These are phyloP conservation scores for Nomada ruficornis DNA, from an alignment of 2,888 invertebrate genomes.

Conservation along the genomic window DNA sequence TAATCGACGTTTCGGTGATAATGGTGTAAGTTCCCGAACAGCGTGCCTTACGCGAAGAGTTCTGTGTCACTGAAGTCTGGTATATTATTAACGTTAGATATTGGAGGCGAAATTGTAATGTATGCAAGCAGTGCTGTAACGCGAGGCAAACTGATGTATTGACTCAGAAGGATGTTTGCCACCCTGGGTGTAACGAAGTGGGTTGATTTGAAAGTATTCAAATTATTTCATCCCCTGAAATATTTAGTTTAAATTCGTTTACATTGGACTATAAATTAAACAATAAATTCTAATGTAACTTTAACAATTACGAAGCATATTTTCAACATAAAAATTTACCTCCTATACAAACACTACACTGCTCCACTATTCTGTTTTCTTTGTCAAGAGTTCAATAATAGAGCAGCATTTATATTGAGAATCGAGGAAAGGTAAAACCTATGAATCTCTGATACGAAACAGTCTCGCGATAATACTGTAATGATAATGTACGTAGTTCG, in stretches of 20 bases:
- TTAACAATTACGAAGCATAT: no score
- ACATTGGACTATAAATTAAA: neutral
- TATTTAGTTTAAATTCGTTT: neutral
- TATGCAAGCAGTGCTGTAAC: conserved; percentile 39
- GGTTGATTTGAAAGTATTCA: conserved; percentile 8
- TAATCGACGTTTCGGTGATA: conserved; percentile 71
- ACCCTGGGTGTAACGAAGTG: conserved; percentile 26
- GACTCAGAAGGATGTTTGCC: neutral
- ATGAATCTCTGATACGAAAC: neutral
- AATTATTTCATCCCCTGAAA: neutral
- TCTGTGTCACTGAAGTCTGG: neutral
- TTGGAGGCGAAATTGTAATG: conserved; percentile 49
- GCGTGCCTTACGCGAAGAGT: neutral
- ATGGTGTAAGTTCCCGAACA: conserved; percentile 70
- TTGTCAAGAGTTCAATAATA: no score
- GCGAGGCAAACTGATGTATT: neutral
- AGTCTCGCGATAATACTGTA: no score
- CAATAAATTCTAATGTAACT: no score
- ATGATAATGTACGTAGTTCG: neutral
- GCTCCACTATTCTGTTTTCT: no score
- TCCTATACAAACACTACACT: no score
- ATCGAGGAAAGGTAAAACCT: neutral
- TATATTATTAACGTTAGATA: conserved; percentile 30
- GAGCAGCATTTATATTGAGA: neutral
- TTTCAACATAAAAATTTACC: no score